Conservation (phyloP, 2,113 vertebrate genomes). For the Crotalus viridis region DNA sequence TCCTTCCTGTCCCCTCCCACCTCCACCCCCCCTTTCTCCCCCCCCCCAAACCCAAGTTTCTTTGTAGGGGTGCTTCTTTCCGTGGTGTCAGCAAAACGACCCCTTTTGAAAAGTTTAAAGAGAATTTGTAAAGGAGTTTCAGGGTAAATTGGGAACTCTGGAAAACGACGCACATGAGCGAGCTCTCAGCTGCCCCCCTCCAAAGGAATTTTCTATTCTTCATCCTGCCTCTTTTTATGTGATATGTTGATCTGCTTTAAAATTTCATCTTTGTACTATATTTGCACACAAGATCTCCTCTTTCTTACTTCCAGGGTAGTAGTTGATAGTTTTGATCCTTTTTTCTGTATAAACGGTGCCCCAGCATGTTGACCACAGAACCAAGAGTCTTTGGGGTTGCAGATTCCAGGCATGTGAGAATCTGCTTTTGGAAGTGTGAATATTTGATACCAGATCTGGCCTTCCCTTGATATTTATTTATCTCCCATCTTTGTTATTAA, state of each 20-base stretch:
- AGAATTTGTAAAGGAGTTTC: constrained; percentile 64
- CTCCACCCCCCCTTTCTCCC: not conserved
- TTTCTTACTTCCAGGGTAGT: not conserved
- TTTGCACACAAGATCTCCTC: constrained; percentile 44
- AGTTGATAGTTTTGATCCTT: constrained; percentile 7
- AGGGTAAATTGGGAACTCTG: constrained; percentile 54
- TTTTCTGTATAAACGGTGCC: not conserved
- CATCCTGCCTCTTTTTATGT: constrained; percentile 51
- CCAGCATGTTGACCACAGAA: not conserved
- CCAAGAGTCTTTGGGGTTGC: not conserved
- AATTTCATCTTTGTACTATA: constrained; percentile 42
- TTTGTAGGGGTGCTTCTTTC: constrained; percentile 49
- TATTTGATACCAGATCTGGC: not conserved
- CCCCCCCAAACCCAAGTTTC: constrained; percentile 45
- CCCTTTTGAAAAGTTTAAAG: constrained; percentile 59
- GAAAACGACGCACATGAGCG: not conserved
- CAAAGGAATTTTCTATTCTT: constrained; percentile 13
- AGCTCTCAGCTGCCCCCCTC: constrained; percentile 22
- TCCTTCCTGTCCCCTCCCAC: constrained; percentile 32
- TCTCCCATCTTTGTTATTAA: too few species aligned
- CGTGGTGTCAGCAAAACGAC: constrained; percentile 59
- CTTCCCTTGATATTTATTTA: not conserved
- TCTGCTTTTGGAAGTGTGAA: not conserved
- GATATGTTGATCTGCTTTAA: constrained; percentile 56
- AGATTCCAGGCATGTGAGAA: not conserved